Base-by-base conservation (phyloP, 2,113 vertebrate species). In the Zingel zingel region DNA sequence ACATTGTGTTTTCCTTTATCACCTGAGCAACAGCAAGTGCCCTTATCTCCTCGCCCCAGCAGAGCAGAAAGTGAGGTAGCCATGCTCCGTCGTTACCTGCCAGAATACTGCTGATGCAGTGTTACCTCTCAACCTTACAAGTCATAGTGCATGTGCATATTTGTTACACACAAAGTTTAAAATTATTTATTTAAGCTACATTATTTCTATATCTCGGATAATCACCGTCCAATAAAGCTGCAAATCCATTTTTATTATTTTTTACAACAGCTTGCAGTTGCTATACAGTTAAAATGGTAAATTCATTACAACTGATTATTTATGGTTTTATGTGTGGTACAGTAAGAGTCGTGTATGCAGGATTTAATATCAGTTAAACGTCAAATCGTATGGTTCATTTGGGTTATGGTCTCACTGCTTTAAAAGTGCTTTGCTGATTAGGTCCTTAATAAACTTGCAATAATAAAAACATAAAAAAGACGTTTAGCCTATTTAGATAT, bases 31-130 rank as follows among this genome's bases (percentile, higher is more conserved):
- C 70, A 63, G 53, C 27, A 1, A 62, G 45, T 12, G 27, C 15
- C 66, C 75, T 78, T 81, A 87, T 86, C 86, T 75, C 27, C 45
- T 82, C 69, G 10, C 58, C 80, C 74, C 72, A 53, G 82, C 78
- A 67, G 68, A 66, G 76, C 77, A 78, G 74, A 81, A 45, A 79
- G 67, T 59, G 51, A 77, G 62, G 2, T 18, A 56, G 82, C 73
- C 77, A 33, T 58, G 65, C 54, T 79, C 16, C 12, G 6, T 79
- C 57, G 36, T 58, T 71, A 48, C 71, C 74, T 45, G 43, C 58
- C 50, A 18, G 47, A 62, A 30, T 47, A 53, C 51, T 64, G 74
- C 74, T 85, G 75, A 82, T 74, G 53, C 61, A 47, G 5, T 39
- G 65, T 74, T 71, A 43, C 70, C 19, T 64, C n/a, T 78, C 47